Evolutionary conservation across 2,888 invertebrate genomes (phyloP), one percentile per base, ranked within the genome.

Genomic region (Ophraella communa): DNA sequence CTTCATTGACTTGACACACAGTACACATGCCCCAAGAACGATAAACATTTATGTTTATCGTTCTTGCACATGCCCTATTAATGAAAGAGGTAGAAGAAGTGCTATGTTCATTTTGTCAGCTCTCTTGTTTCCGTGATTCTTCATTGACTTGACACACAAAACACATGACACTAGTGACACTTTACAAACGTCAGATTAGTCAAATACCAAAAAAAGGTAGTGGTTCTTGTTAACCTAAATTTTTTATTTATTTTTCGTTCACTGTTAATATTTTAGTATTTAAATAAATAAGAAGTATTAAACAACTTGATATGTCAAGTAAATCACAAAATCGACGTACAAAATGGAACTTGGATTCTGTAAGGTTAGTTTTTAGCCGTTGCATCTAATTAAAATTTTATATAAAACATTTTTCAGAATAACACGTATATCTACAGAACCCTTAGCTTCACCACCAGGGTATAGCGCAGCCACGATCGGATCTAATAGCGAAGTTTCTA

Each of bases 401-500:
- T n/a, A n/a, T n/a, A n/a, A n/a, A n/a, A n/a, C n/a, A n/a, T n/a
- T n/a, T n/a, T n/a, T 4, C 62, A 77, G 77, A 65, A 71, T 64
- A 30, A 72, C 61, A 21, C 62, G 68, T 47, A 53, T 72, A n/a
- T 64, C 72, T 11, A 63, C 74, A 1, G 77, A 78, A 58, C 67
- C 74, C 27, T 80, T 93, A 66, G 86, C 92, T 1, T 88, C 91
- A 30, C 96, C 96, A 20, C 95, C 95, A 30, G 95, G 95, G 0
- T 96, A 91, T 77, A 93, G 89, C 80, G 88, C 90, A 56, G 88
- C 90, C 1, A 86, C 89, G 2, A 87, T 88, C 63, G 87, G 91
- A 49, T 89, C 86, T 75, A 91, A 91, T 73, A 88, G 87, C 1
- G 95, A 95, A 84, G 88, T 90, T 4, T 89, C 91, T 0, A 90